Percentiles rank a stretch among this genome's conserved stretches.
phyloP scores from a whole-genome alignment of 2,888 invertebrate species.

The Neoaliturus tenellus region DNA sequence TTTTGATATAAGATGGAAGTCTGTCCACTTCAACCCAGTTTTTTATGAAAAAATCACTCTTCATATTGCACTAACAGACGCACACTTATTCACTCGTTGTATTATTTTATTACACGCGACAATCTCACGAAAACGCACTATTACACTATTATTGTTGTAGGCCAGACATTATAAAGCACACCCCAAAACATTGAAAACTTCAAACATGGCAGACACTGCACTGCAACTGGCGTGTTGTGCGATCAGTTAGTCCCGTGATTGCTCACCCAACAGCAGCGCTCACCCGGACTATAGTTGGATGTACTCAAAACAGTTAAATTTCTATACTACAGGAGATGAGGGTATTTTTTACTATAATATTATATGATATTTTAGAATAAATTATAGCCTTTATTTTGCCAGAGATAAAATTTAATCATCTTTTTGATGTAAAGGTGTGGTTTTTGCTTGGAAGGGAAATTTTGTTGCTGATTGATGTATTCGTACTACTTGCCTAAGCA shows the following conservation, averaged over 20 bases:
- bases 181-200: conserved; percentile 63
- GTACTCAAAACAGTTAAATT: not conserved
- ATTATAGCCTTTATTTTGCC: not conserved
- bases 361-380: not conserved
- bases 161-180: conserved; percentile 61
- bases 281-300: conserved; percentile 31
- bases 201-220: conserved; percentile 67
- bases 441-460: conserved; percentile 24
- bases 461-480: conserved; percentile 51
- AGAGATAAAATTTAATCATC: not conserved
- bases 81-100: conserved; percentile 28
- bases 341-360: not conserved
- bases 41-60: conserved; percentile 47
- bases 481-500: conserved; percentile 50
- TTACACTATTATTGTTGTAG: conserved; percentile 42
- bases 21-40: conserved; percentile 52
- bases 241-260: conserved; percentile 62
- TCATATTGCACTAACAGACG: conserved; percentile 42
- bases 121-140: conserved; percentile 47
- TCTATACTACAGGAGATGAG: not conserved
- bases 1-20: conserved; percentile 56
- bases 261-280: conserved; percentile 63
- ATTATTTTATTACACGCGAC: not conserved
- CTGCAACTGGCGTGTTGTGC: conserved; percentile 65
- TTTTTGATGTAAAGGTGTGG: not conserved